Evolutionary conservation across 2,888 invertebrate genomes (phyloP).

Genomic region (Bhutanitis thaidina): DNA sequence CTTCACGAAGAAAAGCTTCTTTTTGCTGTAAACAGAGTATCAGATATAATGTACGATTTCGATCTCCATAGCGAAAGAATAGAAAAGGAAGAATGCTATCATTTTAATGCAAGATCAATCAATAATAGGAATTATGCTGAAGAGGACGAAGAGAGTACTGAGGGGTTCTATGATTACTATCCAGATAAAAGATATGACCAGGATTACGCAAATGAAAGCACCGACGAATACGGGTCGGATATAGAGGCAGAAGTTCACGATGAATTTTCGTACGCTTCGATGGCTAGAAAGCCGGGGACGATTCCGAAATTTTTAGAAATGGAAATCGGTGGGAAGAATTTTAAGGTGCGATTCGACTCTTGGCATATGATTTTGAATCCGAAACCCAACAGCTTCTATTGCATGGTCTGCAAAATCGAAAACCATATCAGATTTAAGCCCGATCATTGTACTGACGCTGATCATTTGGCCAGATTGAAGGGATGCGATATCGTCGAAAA

Average conservation of each 20-base stretch:
- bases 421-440: constrained; percentile 19
- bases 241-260: not conserved
- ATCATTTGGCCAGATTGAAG: constrained; percentile 27
- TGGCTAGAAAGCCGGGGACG: constrained; percentile 29
- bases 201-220: constrained; percentile 12
- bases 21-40: constrained; percentile 29
- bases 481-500: constrained; percentile 23
- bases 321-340: constrained; percentile 28
- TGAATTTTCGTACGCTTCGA: constrained; percentile 34
- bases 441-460: constrained; percentile 26
- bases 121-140: constrained; percentile 12
- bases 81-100: constrained; percentile 18
- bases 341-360: constrained; percentile 32
- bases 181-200: not conserved
- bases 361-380: constrained; percentile 38
- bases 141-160: not conserved
- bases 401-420: constrained; percentile 34
- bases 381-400: constrained; percentile 29
- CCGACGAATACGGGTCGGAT: constrained; percentile 2
- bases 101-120: constrained; percentile 22
- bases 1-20: constrained; percentile 29
- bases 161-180: not conserved
- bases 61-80: constrained; percentile 3
- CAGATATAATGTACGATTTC: constrained; percentile 24
- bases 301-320: constrained; percentile 29